Evolutionary conservation across 1,140 invertebrate genomes (phyloP), one percentile per base, ranked within the genome.

Genomic region (Hylaeus volcanicus): DNA sequence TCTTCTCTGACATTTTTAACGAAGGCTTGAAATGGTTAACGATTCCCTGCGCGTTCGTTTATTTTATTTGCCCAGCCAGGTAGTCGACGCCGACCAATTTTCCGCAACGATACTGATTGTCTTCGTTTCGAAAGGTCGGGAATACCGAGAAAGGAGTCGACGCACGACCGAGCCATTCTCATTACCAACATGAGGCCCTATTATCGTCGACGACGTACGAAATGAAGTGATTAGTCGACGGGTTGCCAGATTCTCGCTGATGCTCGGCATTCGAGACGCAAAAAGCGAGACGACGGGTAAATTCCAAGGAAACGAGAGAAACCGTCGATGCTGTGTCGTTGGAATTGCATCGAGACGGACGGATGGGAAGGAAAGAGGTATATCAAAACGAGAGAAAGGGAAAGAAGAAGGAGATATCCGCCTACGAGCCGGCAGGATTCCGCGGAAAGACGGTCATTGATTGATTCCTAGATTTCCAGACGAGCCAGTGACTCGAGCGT

Each of bases 371-470:
- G 65, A 70, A 41, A n/a, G 65, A 8, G 12, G 43, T 58, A 37
- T 9, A 45, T 41, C 8, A 12, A n/a, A 12, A 43, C 8, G 11
- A 45, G 26, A 2, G 48, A 9, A 15, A 2, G 48, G 15, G 61
- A 65, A n/a, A 37, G 61, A 5, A 79, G 37, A 65, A 43, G 41
- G 53, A 61, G 6, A 26, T 60, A 61, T 79, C 75, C 82, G 70
- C 75, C 85, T 84, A 86, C 85, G 82, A 81, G 74, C 45, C 39
- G 66, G 5, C 61, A 45, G 56, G 51, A 84, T 84, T 84, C 74
- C 82, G 14, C 26, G 75, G 71, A 86, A 86, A 77, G 82, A 74
- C 53, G 78, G 65, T 84, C 79, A 73, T 76, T 84, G 75, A 86
- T 86, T 74, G 74, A 82, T 86, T 86, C 82, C 65, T 75, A 79